phyloP scores from a whole-genome alignment of 2,113 vertebrate species.

The Etia nguti region DNA sequence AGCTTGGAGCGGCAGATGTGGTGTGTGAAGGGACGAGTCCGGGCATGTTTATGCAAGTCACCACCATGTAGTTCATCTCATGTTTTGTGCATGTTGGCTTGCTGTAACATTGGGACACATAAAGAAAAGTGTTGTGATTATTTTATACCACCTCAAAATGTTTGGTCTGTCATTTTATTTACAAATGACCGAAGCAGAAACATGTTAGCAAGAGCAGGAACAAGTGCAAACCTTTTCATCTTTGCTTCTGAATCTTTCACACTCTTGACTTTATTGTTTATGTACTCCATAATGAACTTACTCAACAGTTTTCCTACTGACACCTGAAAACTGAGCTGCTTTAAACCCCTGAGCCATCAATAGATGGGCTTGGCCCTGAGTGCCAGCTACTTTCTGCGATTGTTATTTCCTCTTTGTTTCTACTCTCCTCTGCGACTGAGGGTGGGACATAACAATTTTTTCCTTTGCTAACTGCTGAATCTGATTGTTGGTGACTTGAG shows the following conservation, averaged over 20 bases:
- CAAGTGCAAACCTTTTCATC: neutral
- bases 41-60: slow-evolving; percentile 3
- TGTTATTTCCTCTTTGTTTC: neutral
- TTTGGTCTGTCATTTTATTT: neutral
- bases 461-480: neutral
- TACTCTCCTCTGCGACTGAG: neutral
- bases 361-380: neutral
- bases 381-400: neutral
- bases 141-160: neutral
- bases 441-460: neutral
- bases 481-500: neutral
- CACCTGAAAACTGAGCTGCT: neutral
- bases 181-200: neutral
- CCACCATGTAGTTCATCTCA: neutral
- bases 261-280: neutral
- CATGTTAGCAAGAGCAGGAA: neutral
- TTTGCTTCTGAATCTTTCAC: neutral
- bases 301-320: neutral
- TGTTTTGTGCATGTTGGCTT: neutral
- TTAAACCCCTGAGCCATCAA: neutral
- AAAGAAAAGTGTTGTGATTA: neutral
- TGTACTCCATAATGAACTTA: neutral
- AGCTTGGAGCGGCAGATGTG: slow-evolving; percentile 40
- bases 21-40: slow-evolving; percentile 8
- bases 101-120: neutral